phyloP scores from a whole-genome alignment of 2,113 vertebrate species.

The Elgaria multicarinata region DNA sequence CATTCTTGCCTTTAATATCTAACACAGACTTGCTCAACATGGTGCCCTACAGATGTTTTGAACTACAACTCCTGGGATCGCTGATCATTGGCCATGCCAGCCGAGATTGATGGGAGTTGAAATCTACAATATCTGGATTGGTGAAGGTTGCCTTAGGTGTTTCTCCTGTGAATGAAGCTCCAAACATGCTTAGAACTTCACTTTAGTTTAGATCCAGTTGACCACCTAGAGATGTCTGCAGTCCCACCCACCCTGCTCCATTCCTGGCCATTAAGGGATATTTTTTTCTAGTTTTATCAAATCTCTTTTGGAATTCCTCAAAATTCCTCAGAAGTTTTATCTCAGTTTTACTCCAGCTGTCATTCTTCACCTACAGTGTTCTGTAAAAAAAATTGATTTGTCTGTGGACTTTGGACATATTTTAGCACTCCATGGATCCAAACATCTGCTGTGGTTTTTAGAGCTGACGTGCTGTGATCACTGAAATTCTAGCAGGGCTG shows the following conservation, averaged over 20 bases:
- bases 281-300: too few species aligned
- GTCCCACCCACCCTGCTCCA: too few species aligned
- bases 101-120: too few species aligned
- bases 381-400: not conserved
- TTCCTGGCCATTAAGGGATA: too few species aligned
- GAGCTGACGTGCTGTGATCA: not conserved
- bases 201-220: not conserved
- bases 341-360: not conserved
- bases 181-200: not conserved
- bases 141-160: not conserved
- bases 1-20: not conserved
- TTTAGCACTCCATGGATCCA: not conserved
- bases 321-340: not conserved
- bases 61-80: too few species aligned
- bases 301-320: too few species aligned
- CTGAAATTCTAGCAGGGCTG: not conserved
- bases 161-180: not conserved
- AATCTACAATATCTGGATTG: too few species aligned
- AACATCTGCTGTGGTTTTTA: not conserved
- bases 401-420: not conserved
- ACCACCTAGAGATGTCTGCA: not conserved
- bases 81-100: too few species aligned
- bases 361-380: not conserved
- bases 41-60: too few species aligned
- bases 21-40: too few species aligned